phyloP scores from a whole-genome alignment of 1,140 invertebrate genomes.

The Platyscapa corneri region DNA sequence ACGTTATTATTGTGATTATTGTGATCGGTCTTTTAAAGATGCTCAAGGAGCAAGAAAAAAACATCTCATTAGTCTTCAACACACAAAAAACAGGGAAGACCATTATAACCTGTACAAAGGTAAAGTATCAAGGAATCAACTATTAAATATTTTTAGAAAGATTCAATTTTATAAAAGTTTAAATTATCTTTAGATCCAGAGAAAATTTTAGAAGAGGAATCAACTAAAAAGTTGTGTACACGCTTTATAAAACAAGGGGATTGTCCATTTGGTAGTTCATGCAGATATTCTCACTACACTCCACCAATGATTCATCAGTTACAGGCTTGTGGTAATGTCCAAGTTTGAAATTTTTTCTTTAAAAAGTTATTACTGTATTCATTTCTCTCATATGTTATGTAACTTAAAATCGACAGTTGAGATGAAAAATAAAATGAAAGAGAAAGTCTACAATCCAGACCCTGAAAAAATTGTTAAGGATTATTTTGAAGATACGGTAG shows the following conservation, averaged over 20 bases:
- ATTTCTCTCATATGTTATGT: conserved; percentile 3
- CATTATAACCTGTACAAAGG: conserved; percentile 80
- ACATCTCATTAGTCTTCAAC: conserved; percentile 78
- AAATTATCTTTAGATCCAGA: conserved; percentile 74
- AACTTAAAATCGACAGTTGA: conserved; percentile 54
- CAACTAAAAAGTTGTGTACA: conserved; percentile 76
- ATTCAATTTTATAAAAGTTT: conserved; percentile 5
- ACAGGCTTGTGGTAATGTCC: conserved; percentile 74
- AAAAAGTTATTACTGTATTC: not conserved
- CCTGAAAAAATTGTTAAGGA: conserved; percentile 60
- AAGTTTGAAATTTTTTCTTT: not conserved
- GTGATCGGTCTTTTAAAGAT: conserved; percentile 80
- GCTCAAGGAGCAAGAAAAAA: conserved; percentile 78
- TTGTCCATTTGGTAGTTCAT: conserved; percentile 78
- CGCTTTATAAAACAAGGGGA: conserved; percentile 75
- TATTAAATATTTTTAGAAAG: not conserved
- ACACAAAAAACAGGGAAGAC: conserved; percentile 77
- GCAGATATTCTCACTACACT: conserved; percentile 80
- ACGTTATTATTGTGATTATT: conserved; percentile 82
- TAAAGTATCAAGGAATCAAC: conserved; percentile 59
- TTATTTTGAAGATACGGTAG: conserved; percentile 60
- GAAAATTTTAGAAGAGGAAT: conserved; percentile 77
- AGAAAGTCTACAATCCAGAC: conserved; percentile 52
- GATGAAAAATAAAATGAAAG: conserved; percentile 51
- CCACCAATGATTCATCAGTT: conserved; percentile 75